These are phyloP conservation scores for Phortica variegata DNA, from an alignment of 1,140 invertebrate species.

Conservation along the genomic window DNA sequence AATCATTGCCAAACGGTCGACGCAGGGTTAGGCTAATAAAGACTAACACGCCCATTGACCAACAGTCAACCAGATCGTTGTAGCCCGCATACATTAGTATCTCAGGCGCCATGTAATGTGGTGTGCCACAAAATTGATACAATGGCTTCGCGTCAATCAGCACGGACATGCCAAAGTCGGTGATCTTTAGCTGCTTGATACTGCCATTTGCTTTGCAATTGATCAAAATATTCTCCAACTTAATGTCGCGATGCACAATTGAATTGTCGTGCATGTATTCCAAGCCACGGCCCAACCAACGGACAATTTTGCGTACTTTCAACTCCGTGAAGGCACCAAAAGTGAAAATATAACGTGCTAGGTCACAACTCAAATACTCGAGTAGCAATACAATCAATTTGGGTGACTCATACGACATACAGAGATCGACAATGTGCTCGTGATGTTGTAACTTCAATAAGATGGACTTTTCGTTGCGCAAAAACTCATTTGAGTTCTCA, in stretches of 20 bases:
- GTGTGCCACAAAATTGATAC: neutral
- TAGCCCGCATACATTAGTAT: neutral
- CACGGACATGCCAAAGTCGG: neutral
- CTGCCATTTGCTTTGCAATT: neutral
- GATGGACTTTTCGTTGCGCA: neutral
- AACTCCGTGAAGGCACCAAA: neutral
- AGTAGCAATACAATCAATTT: neutral
- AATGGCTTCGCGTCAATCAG: neutral
- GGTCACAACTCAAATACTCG: neutral
- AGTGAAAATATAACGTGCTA: neutral
- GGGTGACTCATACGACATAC: neutral
- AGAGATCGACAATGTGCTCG: neutral
- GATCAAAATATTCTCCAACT: neutral
- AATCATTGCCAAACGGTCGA: no score
- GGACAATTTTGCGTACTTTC: neutral
- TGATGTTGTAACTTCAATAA: neutral
- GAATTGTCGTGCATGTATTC: neutral
- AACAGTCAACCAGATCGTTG: neutral
- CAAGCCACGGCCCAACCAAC: neutral
- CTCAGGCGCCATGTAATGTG: neutral
- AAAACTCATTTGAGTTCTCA: neutral
- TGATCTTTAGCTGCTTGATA: neutral
- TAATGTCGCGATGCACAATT: neutral
- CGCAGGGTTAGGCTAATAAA: no score
- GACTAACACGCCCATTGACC: neutral